Evolutionary conservation across 2,888 invertebrate genomes (phyloP).

Genomic region (Trissonchulus sp.): DNA sequence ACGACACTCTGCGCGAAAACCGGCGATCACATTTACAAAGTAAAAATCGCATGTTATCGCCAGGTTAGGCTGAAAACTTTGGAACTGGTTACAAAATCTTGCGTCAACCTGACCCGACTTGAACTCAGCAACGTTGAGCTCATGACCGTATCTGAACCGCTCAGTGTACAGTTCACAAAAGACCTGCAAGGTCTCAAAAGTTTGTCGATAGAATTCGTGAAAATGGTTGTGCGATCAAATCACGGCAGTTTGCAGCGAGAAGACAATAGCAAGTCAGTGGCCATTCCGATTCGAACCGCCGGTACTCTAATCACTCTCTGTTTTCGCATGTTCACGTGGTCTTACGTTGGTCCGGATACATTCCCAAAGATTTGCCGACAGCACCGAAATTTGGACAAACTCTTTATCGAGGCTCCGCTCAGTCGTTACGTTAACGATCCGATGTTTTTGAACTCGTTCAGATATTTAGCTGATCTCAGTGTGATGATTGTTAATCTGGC

Average conservation of each 20-base stretch:
- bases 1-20: neutral
- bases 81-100: neutral
- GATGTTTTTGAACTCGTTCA: neutral
- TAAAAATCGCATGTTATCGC: neutral
- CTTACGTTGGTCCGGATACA: neutral
- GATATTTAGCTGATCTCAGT: neutral
- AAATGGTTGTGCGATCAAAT: neutral
- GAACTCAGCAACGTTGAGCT: neutral
- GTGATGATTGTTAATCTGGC: neutral
- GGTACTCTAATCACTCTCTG: neutral
- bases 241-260: neutral
- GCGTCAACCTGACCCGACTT: neutral
- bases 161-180: neutral
- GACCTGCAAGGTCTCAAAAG: neutral
- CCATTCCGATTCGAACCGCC: neutral
- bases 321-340: neutral
- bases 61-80: neutral
- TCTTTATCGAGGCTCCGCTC: slow-evolving; percentile 3
- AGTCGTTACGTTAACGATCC: neutral
- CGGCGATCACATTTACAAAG: neutral
- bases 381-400: neutral
- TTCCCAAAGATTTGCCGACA: neutral
- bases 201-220: neutral
- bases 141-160: neutral
- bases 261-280: neutral